Evolutionary conservation across 2,888 invertebrate species (phyloP).

Genomic region (Portevinia maculata): DNA sequence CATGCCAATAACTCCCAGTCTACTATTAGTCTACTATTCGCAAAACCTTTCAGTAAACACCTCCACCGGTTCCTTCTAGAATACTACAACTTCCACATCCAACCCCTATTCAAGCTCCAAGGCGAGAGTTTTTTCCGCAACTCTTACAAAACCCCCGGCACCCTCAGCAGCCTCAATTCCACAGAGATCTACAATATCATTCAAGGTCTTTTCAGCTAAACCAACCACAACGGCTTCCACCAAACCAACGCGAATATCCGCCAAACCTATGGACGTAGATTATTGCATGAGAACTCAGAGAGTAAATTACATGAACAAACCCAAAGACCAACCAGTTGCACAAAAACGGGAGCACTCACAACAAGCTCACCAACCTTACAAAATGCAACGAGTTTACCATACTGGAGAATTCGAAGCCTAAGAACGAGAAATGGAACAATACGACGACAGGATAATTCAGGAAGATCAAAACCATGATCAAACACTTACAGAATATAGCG

Average conservation of each 20-base stretch:
- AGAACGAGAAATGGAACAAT: conserved; percentile 13
- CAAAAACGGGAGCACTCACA: conserved; percentile 24
- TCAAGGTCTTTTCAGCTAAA: neutral
- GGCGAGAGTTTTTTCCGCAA: neutral
- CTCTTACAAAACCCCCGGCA: neutral
- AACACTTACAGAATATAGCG: neutral
- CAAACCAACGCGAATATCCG: neutral
- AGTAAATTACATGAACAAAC: conserved; percentile 27
- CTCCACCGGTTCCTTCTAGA: neutral
- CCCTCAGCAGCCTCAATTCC: neutral
- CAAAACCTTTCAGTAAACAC: neutral
- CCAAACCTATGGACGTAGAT: conserved; percentile 13
- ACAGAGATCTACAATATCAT: neutral
- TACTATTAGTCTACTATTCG: neutral
- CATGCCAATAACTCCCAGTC: neutral
- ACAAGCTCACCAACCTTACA: conserved; percentile 22
- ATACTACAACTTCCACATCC: neutral
- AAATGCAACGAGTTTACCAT: no score
- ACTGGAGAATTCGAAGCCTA: neutral
- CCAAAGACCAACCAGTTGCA: conserved; percentile 13
- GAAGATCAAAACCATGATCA: conserved; percentile 9
- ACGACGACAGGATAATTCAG: neutral
- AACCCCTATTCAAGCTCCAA: neutral
- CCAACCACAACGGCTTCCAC: neutral
- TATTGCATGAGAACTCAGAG: conserved; percentile 6